phyloP scores from a whole-genome alignment of 2,797 vertebrate genomes.

The Cyclopterus lumpus region DNA sequence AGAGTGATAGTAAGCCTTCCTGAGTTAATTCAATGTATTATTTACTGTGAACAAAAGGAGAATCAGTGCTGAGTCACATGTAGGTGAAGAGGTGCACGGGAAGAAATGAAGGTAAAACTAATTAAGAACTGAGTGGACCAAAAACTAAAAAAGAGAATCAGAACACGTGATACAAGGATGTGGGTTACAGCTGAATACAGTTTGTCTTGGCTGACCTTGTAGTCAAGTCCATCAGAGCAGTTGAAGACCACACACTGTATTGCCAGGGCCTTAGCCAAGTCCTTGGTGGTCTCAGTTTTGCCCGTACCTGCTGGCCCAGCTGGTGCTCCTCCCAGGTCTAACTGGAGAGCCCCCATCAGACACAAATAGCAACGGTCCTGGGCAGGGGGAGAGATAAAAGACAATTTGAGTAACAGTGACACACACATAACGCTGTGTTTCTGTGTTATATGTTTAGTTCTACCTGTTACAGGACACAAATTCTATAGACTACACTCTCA shows the following conservation, averaged over 20 bases:
- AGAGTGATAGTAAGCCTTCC: background rate
- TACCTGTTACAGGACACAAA: background rate
- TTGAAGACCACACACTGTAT: conserved; percentile 94
- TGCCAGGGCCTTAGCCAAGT: conserved; percentile 90
- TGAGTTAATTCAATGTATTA: background rate
- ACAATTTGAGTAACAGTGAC: background rate
- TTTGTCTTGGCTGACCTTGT: conserved; percentile 82
- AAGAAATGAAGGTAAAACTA: background rate
- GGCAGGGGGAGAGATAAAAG: background rate
- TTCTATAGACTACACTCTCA: background rate
- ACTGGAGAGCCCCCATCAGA: conserved; percentile 92
- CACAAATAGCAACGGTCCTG: conserved; percentile 93
- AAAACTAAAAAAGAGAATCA: background rate
- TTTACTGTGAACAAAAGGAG: background rate
- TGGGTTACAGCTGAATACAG: background rate
- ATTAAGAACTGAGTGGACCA: background rate
- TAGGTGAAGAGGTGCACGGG: too few species aligned
- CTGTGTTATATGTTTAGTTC: background rate
- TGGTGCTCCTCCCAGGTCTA: conserved; percentile 90
- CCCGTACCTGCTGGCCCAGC: conserved; percentile 91
- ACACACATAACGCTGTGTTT: background rate
- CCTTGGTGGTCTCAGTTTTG: conserved; percentile 92
- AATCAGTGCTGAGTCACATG: too few species aligned
- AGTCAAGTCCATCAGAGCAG: conserved; percentile 92
- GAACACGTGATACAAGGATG: background rate